Evolutionary conservation across 2,888 invertebrate genomes (phyloP).

Genomic region (Phytoseiulus persimilis): DNA sequence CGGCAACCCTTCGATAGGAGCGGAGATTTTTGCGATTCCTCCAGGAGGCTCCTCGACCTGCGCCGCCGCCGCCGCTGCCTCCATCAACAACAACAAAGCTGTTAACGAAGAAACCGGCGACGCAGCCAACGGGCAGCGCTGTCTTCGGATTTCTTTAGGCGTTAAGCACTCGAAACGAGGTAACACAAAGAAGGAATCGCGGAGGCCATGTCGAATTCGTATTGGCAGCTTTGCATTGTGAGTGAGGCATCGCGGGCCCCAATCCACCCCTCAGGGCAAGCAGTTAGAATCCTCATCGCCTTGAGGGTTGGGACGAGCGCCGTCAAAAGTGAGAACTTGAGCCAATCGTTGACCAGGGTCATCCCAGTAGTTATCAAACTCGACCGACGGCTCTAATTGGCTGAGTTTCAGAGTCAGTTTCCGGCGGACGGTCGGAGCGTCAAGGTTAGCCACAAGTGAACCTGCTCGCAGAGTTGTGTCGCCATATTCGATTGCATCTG

Average conservation of each 20-base stretch:
- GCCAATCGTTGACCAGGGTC: no score
- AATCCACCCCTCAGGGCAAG: background rate
- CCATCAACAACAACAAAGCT: background rate
- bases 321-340: background rate
- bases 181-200: background rate
- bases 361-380: background rate
- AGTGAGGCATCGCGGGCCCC: background rate
- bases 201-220: slow-evolving; percentile 5
- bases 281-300: background rate
- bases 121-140: background rate
- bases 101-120: background rate
- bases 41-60: background rate
- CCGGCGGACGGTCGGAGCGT: background rate
- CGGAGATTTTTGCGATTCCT: background rate
- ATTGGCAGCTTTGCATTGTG: background rate
- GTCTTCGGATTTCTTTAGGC: background rate
- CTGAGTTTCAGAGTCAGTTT: background rate
- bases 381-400: background rate
- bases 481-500: background rate
- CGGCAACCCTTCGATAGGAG: background rate
- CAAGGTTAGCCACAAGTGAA: background rate
- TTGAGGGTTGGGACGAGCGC: no score
- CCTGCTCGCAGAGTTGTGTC: background rate
- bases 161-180: background rate
- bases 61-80: no score